Base-by-base conservation (phyloP, 2,888 invertebrate genomes). In the Plebejus argus region DNA sequence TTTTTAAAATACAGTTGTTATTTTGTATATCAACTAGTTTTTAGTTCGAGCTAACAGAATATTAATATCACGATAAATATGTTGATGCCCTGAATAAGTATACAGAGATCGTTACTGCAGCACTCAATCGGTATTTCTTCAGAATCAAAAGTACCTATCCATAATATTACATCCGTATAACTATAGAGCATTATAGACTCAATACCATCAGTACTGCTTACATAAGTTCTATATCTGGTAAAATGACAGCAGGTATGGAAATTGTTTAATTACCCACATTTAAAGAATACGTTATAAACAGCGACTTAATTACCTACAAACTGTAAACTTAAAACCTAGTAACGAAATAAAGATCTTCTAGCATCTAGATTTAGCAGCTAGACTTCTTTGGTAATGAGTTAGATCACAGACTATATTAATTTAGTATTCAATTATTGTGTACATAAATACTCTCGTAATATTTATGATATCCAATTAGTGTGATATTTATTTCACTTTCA, bases 391-490 rank as follows among this genome's bases (percentile, higher is more conserved):
- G 66, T 66, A 66, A 66, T 66, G 15, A 66, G 66, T 66, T 66
- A 49, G 74, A 28, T 74, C 74, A 53, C 53, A 74, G 74, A 74
- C 74, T 74, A 74, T 15, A 74, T 74, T 74, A 28, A 49, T 45
- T 74, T 53, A 23, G 74, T 74, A 74, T 74, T 74, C 74, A 49
- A 74, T 74, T 49, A 74, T 23, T 74, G 74, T 72, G 72, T 74
- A 74, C n/a, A 71, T 71, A 39, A 70, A 71, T 71, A 39, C 20
- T 39, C 33, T 2, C n/a, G 39, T 71, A n/a, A 71, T 71, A 71
- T 49, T 74, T 74, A 74, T 74, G 74, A 74, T 74, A 74, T 74
- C 45, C 49, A 74, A 74, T 53, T 45, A 49, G 45, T 1, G 74
- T 53, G 39, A 66, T 72, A 39, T 72, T 72, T 72, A 72, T 72